Evolutionary conservation across 2,113 vertebrate species (phyloP).

Genomic region (Helogale parvula): DNA sequence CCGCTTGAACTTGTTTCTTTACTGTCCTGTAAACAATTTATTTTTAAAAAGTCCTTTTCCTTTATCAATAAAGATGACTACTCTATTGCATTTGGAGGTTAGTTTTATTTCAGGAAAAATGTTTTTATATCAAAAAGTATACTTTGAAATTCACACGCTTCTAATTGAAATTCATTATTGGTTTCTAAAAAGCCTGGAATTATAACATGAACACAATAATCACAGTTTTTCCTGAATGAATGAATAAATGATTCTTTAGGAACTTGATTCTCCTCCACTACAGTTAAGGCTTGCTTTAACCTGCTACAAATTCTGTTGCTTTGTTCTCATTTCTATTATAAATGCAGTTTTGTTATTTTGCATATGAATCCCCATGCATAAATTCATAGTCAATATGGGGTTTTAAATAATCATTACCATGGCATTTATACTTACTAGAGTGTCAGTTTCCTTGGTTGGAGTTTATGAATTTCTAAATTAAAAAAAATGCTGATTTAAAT

Average conservation of each 20-base stretch:
- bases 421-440: not conserved
- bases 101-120: conserved; percentile 11
- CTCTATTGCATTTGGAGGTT: not conserved
- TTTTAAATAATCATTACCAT: conserved; percentile 34
- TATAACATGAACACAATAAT: not conserved
- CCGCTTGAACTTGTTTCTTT: not conserved
- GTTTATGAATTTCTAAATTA: conserved; percentile 32
- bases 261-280: not conserved
- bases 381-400: not conserved
- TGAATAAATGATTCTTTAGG: conserved; percentile 8
- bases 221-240: not conserved
- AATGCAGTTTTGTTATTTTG: conserved; percentile 32
- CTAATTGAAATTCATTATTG: conserved; percentile 17
- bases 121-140: not conserved
- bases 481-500: not conserved
- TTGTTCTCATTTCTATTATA: not conserved
- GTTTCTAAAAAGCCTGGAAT: conserved; percentile 2
- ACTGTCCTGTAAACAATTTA: not conserved
- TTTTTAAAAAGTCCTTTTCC: not conserved
- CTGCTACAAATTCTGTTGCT: not conserved
- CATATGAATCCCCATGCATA: not conserved
- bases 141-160: not conserved
- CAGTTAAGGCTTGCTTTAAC: not conserved
- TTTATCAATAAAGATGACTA: not conserved
- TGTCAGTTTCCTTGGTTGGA: not conserved